A percentile compares a stretch with the other conserved stretches of the same genome.
These are phyloP conservation scores for Psilopsiagon aymara DNA, from an alignment of 2,113 vertebrate species.

Conservation along the genomic window DNA sequence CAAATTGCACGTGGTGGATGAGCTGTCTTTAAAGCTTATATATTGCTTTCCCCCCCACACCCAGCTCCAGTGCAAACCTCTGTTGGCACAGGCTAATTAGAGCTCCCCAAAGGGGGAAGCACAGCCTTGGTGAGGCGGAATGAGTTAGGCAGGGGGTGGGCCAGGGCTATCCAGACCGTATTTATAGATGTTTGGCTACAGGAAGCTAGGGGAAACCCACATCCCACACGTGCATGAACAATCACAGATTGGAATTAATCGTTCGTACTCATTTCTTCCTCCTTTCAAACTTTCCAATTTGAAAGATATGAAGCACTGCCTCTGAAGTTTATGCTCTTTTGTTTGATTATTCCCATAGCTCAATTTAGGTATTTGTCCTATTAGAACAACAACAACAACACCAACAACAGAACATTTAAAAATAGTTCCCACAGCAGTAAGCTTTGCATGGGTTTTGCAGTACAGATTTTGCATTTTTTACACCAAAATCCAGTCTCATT, in stretches of 20 bases:
- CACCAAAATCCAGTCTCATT: not conserved
- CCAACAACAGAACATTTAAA: not conserved
- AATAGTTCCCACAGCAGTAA: not conserved
- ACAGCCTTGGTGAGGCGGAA: not conserved
- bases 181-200: not conserved
- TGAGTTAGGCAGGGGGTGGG: not conserved
- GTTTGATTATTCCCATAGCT: not conserved
- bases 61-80: not conserved
- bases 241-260: not conserved
- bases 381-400: not conserved
- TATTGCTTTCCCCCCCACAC: not conserved
- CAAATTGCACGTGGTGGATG: slow-evolving; percentile 63
- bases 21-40: slow-evolving; percentile 61
- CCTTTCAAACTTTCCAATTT: not conserved
- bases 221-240: not conserved
- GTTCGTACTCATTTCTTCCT: not conserved
- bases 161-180: not conserved
- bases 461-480: not conserved
- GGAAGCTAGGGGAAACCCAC: not conserved
- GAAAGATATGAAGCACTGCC: not conserved
- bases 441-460: not conserved
- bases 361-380: slow-evolving; percentile 11
- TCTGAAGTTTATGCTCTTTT: slow-evolving; percentile 31
- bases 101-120: not conserved
- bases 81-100: slow-evolving; percentile 11